These are phyloP conservation scores for Myiozetetes cayanensis DNA, from an alignment of 2,113 vertebrate species.

Conservation along the genomic window DNA sequence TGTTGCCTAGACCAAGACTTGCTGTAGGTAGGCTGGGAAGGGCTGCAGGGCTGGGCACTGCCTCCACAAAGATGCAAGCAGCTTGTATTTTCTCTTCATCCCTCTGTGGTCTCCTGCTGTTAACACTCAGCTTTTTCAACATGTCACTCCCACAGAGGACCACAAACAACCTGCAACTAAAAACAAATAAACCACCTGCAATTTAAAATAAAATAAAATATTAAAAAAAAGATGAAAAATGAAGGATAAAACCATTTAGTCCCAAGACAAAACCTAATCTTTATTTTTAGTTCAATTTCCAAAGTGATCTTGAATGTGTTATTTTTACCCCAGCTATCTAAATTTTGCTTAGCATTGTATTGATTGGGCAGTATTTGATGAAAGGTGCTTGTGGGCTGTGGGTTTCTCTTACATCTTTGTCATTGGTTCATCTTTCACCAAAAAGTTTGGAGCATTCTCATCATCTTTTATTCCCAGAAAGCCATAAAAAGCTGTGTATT, in stretches of 20 bases:
- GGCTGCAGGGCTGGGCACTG: neutral
- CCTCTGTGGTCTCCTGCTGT: neutral
- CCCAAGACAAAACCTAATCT: neutral
- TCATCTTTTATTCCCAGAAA: neutral
- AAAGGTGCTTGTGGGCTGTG: neutral
- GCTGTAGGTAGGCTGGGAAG: neutral
- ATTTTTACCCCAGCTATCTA: constrained; percentile 30
- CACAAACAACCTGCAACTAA: neutral
- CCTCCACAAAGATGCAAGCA: neutral
- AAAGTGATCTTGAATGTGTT: constrained; percentile 11
- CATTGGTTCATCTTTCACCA: constrained; percentile 19
- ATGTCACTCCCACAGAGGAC: neutral
- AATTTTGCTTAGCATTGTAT: constrained; percentile 17
- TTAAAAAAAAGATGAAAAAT: neutral
- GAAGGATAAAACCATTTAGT: neutral
- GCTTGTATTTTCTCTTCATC: neutral
- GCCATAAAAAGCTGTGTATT: neutral
- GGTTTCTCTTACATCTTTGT: constrained; percentile 3
- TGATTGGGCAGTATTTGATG: neutral
- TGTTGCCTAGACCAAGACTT: neutral
- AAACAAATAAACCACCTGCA: neutral
- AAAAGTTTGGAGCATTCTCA: neutral
- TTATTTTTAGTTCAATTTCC: constrained; percentile 32
- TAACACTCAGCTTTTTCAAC: neutral
- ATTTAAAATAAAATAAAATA: neutral